Base-by-base conservation (phyloP, 2,888 invertebrate genomes). In the Callimorpha dominula region DNA sequence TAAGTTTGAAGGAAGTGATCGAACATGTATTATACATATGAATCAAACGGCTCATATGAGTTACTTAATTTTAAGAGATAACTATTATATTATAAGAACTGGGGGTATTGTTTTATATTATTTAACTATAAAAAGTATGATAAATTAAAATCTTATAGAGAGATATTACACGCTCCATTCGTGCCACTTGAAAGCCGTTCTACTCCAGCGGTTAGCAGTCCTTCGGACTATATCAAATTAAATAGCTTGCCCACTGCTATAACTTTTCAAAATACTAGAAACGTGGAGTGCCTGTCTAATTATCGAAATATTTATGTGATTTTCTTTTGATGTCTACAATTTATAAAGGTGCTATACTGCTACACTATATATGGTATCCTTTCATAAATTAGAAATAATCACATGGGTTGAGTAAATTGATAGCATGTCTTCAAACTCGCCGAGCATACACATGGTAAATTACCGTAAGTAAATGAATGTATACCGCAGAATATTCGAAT, bases 401-500 rank as follows among this genome's bases (percentile, higher is more conserved):
- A n/a, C 11, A 57, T 65, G 15, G 62, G 4, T 20, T 20, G 57
- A 57, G 20, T 57, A 57, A 20, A 57, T 20, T n/a, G 14, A 60
- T 60, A 12, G 60, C 60, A 65, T 11, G 46, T 46, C 46, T 65
- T 40, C 17, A 40, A 43, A 64, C 63, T n/a, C 43, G 14, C 64
- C n/a, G n/a, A 43, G 64, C 43, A 46, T 46, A 65, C 42, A 65
- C 64, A 65, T 46, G 64, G 20, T 11, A 20, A 65, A 65, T 65
- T 65, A 65, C n/a, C 64, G 46, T 46, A 65, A 65, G 20, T 65
- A 65, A 65, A 65, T 66, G 63, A 69, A 62, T 72, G 68, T 72
- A 76, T 71, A 76, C 76, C 63, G 74, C 77, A 82, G 66, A 70
- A 71, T 73, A 79, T 81, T 71, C 78, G 74, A 81, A 82, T 83